Evolutionary conservation across 2,113 vertebrate species (phyloP), one percentile per base, ranked within the genome.

Genomic region (Vulpes lagopus): DNA sequence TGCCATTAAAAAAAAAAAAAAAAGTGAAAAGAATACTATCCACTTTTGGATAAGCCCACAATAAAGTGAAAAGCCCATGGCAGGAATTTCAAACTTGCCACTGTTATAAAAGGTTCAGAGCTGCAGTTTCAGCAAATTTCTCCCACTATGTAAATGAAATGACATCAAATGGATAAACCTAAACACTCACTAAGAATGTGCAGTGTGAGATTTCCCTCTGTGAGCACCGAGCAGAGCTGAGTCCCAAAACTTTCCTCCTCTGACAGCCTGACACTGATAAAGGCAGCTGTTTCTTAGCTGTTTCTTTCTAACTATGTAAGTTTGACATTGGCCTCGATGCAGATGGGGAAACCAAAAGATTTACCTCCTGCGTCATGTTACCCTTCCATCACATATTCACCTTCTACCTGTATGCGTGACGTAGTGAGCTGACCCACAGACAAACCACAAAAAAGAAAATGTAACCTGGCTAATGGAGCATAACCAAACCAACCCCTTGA

Each of bases 371-470:
- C 79, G 43, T 90, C 90, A 27, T 8, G 55, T 91, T 87, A 60
- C 94, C 55, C 53, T 81, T 38, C 60, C 95, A 79, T 95, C 95
- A 89, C 92, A 84, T 79, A 91, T 2, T 59, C 57, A 55, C 88
- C 59, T 73, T 55, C 92, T 80, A 67, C 62, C 27, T 53, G 93
- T 62, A 88, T 86, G 0, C 3, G n/a, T 85, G 96, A 90, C 4
- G 2, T 89, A 86, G 27, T 5, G 15, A 59, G 62, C 73, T 35
- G 85, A 73, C 87, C 71, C 60, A 43, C 1, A 0, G 3, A 57
- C 79, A 60, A 22, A 32, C 64, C 97, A 71, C 71, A 95, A 64
- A 90, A 51, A 80, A 94, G 57, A 98, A 98, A 92, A 73, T 59
- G n/a, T 19, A 62, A 80, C 67, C 86, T n/a, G n/a, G 73, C 32